Conservation (phyloP, 2,888 invertebrate species). For the Horisme vitalbata region DNA sequence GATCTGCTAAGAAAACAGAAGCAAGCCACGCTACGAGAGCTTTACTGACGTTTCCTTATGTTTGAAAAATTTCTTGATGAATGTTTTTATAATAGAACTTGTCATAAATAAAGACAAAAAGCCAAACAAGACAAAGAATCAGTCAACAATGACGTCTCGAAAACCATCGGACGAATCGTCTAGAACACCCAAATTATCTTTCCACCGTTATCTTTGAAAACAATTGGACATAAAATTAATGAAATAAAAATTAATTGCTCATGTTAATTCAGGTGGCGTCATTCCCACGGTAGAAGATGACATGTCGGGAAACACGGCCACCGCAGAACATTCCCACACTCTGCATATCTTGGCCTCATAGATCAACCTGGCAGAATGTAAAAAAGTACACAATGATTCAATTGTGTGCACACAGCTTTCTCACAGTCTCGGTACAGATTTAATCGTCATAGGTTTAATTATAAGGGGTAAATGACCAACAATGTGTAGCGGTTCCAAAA, state of each 20-base stretch:
- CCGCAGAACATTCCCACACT: constrained; percentile 72
- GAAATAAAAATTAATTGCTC: constrained; percentile 51
- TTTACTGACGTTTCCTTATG: too few relatives aligned
- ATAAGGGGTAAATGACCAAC: constrained; percentile 77
- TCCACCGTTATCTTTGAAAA: constrained; percentile 38
- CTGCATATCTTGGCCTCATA: constrained; percentile 81
- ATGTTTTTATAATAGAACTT: too few relatives aligned
- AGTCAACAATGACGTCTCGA: constrained; percentile 8
- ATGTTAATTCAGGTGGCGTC: constrained; percentile 49
- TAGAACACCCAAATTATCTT: constrained; percentile 26
- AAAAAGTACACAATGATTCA: constrained; percentile 80
- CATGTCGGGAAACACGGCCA: constrained; percentile 71
- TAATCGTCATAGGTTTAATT: constrained; percentile 72
- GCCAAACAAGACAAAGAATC: neutral
- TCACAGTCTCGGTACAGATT: constrained; percentile 73
- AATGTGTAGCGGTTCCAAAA: constrained; percentile 51
- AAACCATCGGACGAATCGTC: constrained; percentile 22
- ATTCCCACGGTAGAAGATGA: constrained; percentile 76
- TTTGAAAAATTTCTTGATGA: too few relatives aligned
- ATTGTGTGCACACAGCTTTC: constrained; percentile 80
- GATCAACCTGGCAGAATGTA: constrained; percentile 75
- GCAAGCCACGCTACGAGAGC: too few relatives aligned
- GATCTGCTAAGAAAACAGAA: too few relatives aligned
- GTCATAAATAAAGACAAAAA: too few relatives aligned
- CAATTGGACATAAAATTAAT: constrained; percentile 54